Percentiles rank a stretch among this genome's conserved stretches.
Conservation (phyloP, 2,797 vertebrate genomes). For the Sebastolobus alascanus region DNA sequence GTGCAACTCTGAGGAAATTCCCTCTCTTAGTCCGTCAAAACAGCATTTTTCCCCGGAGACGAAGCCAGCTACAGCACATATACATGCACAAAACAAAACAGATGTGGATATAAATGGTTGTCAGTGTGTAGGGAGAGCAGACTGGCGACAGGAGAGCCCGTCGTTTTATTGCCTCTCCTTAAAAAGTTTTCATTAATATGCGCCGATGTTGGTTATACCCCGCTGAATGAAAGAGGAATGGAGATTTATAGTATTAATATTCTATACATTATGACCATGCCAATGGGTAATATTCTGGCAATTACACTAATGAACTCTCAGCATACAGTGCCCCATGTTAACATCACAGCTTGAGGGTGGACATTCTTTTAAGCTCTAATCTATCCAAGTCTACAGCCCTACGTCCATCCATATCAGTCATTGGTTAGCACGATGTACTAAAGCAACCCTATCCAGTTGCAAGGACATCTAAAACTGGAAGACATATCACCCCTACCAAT, state of each 20-base stretch:
- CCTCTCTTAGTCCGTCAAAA: constrained; percentile 75
- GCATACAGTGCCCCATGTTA: constrained; percentile 71
- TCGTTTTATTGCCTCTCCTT: constrained; percentile 40
- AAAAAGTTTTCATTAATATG: constrained; percentile 68
- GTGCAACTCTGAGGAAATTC: constrained; percentile 76
- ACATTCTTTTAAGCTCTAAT: constrained; percentile 76
- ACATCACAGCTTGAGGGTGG: constrained; percentile 75
- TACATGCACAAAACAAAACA: constrained; percentile 45
- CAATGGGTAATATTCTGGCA: constrained; percentile 78
- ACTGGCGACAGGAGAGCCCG: constrained; percentile 28
- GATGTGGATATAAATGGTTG: constrained; percentile 54
- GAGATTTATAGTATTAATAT: constrained; percentile 77
- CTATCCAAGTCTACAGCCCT: constrained; percentile 49
- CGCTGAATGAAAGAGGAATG: constrained; percentile 54
- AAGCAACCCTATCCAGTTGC: constrained; percentile 60
- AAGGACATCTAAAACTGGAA: constrained; percentile 80
- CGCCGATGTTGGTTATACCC: constrained; percentile 53
- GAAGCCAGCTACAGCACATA: constrained; percentile 32
- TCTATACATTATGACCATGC: constrained; percentile 76
- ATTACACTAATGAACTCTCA: constrained; percentile 81
- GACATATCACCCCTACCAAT: constrained; percentile 75
- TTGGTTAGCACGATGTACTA: constrained; percentile 47
- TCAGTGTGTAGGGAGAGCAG: constrained; percentile 7
- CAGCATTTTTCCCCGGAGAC: constrained; percentile 67
- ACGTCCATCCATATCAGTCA: constrained; percentile 72